These are phyloP conservation scores for Dicyrtomina minuta DNA, from an alignment of 2,888 invertebrate genomes.

Conservation along the genomic window DNA sequence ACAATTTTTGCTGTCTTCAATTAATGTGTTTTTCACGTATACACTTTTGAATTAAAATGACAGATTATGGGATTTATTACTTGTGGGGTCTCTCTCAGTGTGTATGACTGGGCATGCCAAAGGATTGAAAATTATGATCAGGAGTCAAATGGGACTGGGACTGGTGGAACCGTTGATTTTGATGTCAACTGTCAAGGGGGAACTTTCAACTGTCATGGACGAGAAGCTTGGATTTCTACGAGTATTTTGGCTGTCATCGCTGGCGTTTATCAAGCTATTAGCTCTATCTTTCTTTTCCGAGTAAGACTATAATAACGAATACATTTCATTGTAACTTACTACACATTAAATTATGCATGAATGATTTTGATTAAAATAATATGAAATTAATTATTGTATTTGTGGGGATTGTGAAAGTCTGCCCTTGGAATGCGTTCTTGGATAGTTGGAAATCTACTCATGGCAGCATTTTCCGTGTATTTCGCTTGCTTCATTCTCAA, in stretches of 20 bases:
- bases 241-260: conserved; percentile 18
- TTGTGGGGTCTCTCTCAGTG: neutral
- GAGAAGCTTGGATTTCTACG: conserved; percentile 16
- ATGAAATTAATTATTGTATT: neutral
- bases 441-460: conserved; percentile 22
- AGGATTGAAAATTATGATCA: neutral
- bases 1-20: too few relatives aligned
- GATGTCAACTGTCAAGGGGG: too few relatives aligned
- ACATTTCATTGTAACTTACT: too few relatives aligned
- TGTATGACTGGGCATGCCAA: conserved; percentile 19
- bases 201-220: conserved; percentile 6
- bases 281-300: conserved; percentile 19
- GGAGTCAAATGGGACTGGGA: too few relatives aligned
- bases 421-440: conserved; percentile 27
- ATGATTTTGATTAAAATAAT: too few relatives aligned
- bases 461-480: conserved; percentile 4
- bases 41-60: too few relatives aligned
- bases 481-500: conserved; percentile 15
- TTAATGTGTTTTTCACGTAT: too few relatives aligned
- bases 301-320: neutral
- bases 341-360: too few relatives aligned
- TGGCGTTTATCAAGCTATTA: conserved; percentile 21
- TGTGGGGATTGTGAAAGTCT: too few relatives aligned
- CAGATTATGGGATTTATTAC: conserved; percentile 15
- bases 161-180: neutral